Percentiles rank a stretch among this genome's conserved stretches.
Conservation (phyloP, 1,140 invertebrate species). For the Gryllus bimaculatus region DNA sequence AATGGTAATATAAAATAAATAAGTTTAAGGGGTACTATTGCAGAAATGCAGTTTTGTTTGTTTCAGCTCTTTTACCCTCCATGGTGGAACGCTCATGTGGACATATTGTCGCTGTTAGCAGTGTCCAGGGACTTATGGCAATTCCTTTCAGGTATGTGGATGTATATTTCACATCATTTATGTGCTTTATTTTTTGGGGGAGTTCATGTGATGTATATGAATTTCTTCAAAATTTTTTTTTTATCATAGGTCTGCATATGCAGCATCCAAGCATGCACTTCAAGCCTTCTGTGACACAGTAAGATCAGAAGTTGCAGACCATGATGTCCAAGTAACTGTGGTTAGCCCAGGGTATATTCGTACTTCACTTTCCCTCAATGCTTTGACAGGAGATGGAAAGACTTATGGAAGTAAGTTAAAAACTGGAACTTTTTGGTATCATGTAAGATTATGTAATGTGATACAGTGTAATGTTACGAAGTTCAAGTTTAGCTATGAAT, state of each 20-base stretch:
- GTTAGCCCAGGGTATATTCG: slow-evolving; percentile 83
- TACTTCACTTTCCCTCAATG: slow-evolving; percentile 82
- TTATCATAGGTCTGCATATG: slow-evolving; percentile 63
- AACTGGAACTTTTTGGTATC: neutral
- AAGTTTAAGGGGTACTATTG: neutral
- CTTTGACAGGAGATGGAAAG: slow-evolving; percentile 66
- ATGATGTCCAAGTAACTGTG: slow-evolving; percentile 70
- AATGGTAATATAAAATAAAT: slow-evolving; percentile 14
- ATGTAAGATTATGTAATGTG: neutral
- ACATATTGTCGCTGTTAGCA: slow-evolving; percentile 84
- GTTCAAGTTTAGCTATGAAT: neutral
- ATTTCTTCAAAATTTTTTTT: neutral
- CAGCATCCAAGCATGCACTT: slow-evolving; percentile 89
- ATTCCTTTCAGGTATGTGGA: slow-evolving; percentile 61
- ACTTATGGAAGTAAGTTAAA: slow-evolving; percentile 59
- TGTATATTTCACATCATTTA: neutral
- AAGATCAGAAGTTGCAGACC: slow-evolving; percentile 62
- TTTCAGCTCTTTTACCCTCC: slow-evolving; percentile 64
- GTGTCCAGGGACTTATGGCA: slow-evolving; percentile 83
- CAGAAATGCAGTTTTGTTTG: slow-evolving; percentile 24
- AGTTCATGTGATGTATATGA: no score
- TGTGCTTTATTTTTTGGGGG: slow-evolving; percentile 12
- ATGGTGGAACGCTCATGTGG: slow-evolving; percentile 73
- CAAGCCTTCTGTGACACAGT: slow-evolving; percentile 81
- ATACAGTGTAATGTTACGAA: neutral